phyloP scores from a whole-genome alignment of 2,888 invertebrate genomes.

The Polydrusus cervinus region DNA sequence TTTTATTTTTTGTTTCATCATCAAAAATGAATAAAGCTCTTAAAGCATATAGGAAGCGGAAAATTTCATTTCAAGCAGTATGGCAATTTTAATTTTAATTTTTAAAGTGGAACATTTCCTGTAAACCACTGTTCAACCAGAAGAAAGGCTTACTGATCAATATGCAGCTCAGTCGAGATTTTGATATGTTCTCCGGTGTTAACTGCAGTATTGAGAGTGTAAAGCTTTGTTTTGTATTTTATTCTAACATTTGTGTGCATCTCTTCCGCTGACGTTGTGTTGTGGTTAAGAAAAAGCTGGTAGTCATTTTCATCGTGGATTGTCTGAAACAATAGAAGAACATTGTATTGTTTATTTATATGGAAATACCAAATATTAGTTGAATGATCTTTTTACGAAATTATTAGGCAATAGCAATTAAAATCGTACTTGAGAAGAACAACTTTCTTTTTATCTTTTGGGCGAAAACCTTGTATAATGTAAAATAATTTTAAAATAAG shows the following conservation, averaged over 20 bases:
- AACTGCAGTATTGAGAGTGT: constrained; percentile 79
- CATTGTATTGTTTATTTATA: constrained; percentile 6
- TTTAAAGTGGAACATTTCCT: not conserved
- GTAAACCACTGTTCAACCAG: not conserved
- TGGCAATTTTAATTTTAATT: not conserved
- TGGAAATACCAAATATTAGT: not conserved
- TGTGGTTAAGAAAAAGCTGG: constrained; percentile 78
- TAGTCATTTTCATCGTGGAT: constrained; percentile 80
- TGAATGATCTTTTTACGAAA: no score
- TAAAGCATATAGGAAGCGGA: no score
- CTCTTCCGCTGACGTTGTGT: constrained; percentile 75
- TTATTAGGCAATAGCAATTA: no score
- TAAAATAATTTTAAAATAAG: no score
- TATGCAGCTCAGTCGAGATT: constrained; percentile 81
- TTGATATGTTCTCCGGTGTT: constrained; percentile 80
- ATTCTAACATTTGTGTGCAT: constrained; percentile 80
- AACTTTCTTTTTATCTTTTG: no score
- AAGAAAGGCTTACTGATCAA: constrained; percentile 79
- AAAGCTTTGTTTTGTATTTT: constrained; percentile 79
- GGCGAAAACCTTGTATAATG: no score
- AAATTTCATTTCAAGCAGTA: no score
- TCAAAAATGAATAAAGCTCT: not conserved
- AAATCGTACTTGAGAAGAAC: no score
- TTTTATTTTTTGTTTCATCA: no score
- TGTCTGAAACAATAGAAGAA: constrained; percentile 70